These are phyloP conservation scores for Palaemon carinicauda DNA, from an alignment of 1,140 invertebrate species.

Conservation along the genomic window DNA sequence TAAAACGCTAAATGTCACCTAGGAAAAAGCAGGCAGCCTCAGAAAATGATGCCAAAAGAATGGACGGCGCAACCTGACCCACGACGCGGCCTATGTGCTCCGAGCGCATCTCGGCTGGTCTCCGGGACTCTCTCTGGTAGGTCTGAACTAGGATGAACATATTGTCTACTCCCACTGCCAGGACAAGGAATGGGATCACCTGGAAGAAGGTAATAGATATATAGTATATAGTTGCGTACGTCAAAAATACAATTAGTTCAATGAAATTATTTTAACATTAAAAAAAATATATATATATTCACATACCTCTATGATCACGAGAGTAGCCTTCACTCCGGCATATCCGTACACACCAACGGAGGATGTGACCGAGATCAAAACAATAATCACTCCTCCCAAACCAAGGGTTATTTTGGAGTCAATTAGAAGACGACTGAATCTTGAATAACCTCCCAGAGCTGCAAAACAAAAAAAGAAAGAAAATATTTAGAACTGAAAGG, in stretches of 20 bases:
- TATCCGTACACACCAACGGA: conserved; percentile 95
- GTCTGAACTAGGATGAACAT: conserved; percentile 92
- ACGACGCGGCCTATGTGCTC: conserved; percentile 90
- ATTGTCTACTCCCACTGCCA: conserved; percentile 98
- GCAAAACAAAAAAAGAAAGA: neutral
- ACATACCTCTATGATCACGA: conserved; percentile 97
- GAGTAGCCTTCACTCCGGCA: conserved; percentile 85
- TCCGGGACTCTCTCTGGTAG: conserved; percentile 60
- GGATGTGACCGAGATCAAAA: conserved; percentile 87
- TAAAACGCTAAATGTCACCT: conserved; percentile 66
- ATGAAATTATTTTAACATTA: too few relatives aligned
- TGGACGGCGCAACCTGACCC: conserved; percentile 93
- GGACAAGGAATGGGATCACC: conserved; percentile 92
- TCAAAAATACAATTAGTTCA: too few relatives aligned
- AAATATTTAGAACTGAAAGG: too few relatives aligned
- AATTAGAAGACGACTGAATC: conserved; percentile 69
- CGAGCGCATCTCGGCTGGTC: conserved; percentile 73
- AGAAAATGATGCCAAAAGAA: conserved; percentile 90
- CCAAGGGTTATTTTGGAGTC: conserved; percentile 86
- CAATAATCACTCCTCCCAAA: conserved; percentile 89
- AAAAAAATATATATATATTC: too few relatives aligned
- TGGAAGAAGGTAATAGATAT: neutral
- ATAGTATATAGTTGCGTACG: too few relatives aligned
- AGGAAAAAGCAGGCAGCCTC: conserved; percentile 97
- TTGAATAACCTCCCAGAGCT: conserved; percentile 50